These are phyloP conservation scores for Tupaia chinensis DNA, from an alignment of 2,113 vertebrate species.

Conservation along the genomic window DNA sequence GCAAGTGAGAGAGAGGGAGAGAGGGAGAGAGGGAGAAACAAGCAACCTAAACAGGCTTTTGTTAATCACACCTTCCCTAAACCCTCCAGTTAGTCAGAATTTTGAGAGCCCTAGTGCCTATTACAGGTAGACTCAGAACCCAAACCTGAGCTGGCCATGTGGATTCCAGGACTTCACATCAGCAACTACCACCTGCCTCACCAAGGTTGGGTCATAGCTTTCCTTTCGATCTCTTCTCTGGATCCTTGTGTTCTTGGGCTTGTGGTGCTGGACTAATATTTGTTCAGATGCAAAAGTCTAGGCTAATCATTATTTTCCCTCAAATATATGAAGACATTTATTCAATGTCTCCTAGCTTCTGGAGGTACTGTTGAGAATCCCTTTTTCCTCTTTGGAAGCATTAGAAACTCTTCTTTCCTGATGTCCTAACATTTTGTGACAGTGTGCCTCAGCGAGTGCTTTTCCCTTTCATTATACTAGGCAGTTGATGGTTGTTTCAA, in stretches of 20 bases:
- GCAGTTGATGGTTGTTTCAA: background rate
- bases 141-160: too few relatives aligned
- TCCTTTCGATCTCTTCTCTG: background rate
- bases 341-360: background rate
- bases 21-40: too few relatives aligned
- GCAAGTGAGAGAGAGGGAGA: too few relatives aligned
- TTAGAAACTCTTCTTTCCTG: background rate
- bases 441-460: background rate
- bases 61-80: too few relatives aligned
- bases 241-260: background rate
- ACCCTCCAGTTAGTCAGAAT: too few relatives aligned
- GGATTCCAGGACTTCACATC: too few relatives aligned
- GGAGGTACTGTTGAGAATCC: background rate
- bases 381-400: background rate
- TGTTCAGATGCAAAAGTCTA: constrained; percentile 9
- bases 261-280: background rate
- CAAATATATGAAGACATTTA: background rate
- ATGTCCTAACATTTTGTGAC: background rate
- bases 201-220: too few relatives aligned
- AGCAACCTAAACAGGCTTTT: too few relatives aligned
- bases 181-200: too few relatives aligned
- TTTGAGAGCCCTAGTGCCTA: too few relatives aligned
- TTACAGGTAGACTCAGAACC: too few relatives aligned
- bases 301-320: background rate
- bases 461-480: background rate